Evolutionary conservation across 2,113 vertebrate species (phyloP).

Genomic region (Hyaena hyaena): DNA sequence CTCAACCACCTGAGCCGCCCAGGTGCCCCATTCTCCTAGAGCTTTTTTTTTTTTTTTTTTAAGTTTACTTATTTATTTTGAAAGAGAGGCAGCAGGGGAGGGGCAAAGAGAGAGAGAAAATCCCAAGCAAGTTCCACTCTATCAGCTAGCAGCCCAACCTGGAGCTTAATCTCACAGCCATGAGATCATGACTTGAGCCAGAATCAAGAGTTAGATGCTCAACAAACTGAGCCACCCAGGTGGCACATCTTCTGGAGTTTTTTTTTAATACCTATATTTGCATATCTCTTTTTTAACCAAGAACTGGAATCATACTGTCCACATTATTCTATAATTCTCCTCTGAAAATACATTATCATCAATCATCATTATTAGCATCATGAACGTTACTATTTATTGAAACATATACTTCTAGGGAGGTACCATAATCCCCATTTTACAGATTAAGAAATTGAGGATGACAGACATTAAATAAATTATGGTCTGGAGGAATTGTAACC

Average conservation of each 20-base stretch:
- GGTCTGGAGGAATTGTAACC: constrained; percentile 19
- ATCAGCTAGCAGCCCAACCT: no score
- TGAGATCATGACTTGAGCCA: no score
- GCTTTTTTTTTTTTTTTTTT: no score
- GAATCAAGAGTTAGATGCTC: no score
- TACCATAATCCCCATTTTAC: neutral
- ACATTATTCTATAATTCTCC: neutral
- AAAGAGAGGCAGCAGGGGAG: no score
- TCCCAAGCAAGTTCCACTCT: no score
- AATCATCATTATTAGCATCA: neutral
- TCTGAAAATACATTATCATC: neutral
- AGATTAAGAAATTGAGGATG: neutral
- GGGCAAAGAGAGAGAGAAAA: no score
- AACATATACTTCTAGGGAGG: neutral
- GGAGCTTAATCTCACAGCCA: no score
- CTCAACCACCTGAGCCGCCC: no score
- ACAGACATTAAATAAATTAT: constrained; percentile 35
- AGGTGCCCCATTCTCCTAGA: no score
- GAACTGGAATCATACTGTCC: neutral
- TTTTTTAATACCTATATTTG: neutral
- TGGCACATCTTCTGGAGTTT: neutral
- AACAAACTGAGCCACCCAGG: no score
- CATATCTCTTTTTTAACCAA: neutral
- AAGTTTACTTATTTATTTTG: no score
- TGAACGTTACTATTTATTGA: constrained; percentile 6